phyloP scores from a whole-genome alignment of 2,113 vertebrate species.

The Mystacornis crossleyi region DNA sequence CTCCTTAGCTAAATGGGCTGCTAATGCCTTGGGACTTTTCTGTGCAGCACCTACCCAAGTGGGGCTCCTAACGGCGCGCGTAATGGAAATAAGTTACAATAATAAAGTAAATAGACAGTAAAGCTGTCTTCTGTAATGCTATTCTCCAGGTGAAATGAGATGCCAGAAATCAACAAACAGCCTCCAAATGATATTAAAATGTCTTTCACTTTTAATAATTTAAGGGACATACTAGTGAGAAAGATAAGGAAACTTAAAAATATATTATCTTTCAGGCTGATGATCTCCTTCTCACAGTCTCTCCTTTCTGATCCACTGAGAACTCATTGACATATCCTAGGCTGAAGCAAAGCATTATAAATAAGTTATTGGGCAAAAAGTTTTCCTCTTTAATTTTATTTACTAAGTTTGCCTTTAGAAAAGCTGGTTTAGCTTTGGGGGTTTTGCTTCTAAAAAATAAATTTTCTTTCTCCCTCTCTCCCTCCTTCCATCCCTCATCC shows the following conservation, averaged over 20 bases:
- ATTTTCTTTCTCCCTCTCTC: neutral
- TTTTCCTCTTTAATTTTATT: neutral
- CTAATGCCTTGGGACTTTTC: neutral
- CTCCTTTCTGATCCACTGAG: neutral
- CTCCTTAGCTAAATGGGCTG: neutral
- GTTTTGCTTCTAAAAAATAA: neutral
- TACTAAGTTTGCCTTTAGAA: neutral
- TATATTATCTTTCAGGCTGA: neutral
- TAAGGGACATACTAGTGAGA: neutral
- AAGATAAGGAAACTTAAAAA: slow-evolving; percentile 44
- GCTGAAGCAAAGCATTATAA: neutral
- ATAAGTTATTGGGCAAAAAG: neutral
- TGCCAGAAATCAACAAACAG: slow-evolving; percentile 41
- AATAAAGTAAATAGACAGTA: slow-evolving; percentile 53
- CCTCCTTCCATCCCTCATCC: neutral
- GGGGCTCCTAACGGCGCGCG: neutral
- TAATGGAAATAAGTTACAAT: slow-evolving; percentile 26
- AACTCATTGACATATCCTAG: neutral
- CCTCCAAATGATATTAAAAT: slow-evolving; percentile 43
- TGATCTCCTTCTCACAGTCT: neutral
- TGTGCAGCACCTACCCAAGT: slow-evolving; percentile 5
- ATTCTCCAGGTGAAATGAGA: slow-evolving; percentile 46
- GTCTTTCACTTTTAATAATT: slow-evolving; percentile 54
- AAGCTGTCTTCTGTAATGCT: slow-evolving; percentile 48
- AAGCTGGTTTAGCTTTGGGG: neutral